Evolutionary conservation across 2,797 vertebrate species (phyloP), one percentile per base, ranked within the genome.

Genomic region (Valencia hispanica): DNA sequence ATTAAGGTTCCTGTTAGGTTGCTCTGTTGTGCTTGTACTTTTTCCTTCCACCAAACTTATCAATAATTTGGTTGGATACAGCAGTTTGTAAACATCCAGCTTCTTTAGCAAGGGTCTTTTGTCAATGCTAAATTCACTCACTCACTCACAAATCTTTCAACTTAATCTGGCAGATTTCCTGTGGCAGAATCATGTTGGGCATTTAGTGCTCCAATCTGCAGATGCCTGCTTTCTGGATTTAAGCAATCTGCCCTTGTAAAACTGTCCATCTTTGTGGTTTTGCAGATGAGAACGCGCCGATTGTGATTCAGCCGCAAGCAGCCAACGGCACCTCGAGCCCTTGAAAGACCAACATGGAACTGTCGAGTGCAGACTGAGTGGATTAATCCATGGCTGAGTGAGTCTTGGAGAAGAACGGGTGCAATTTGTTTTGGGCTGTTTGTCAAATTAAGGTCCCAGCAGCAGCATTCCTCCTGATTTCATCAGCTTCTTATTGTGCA

Each of bases 271-370:
- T 63, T 36, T 36, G 53, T 51, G 5, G 9, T 47, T 48, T 45
- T 83, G 43, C 89, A 96, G 95, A 87, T 81, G 87, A 89, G 36
- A 84, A 84, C 14, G 43, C 27, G 10, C 86, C 90, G 0, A 92
- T 94, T 3, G 89, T 94, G 81, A 90, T 93, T 73, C 91, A 93
- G 81, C 89, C 92, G 71, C 86, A 87, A 0, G 50, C 85, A 12
- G 50, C 85, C 45, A 88, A 86, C 59, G 70, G 79, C 68, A 47
- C 70, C 61, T 57, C 74, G 0, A 71, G 41, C 36, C 78, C 74
- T 22, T 36, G 34, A 48, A 41, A 27, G 48, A 2, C 9, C 25
- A 17, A 18, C 15, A 55, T 48, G 20, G n/a, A 34, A 6, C 12
- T 5, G 25, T 41, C 59, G 0, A 50, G 22, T 7, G 47, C 39